phyloP scores from a whole-genome alignment of 37 sponge, comb jelly and placozoan genomes.

The Amphimedon queenslandica region DNA sequence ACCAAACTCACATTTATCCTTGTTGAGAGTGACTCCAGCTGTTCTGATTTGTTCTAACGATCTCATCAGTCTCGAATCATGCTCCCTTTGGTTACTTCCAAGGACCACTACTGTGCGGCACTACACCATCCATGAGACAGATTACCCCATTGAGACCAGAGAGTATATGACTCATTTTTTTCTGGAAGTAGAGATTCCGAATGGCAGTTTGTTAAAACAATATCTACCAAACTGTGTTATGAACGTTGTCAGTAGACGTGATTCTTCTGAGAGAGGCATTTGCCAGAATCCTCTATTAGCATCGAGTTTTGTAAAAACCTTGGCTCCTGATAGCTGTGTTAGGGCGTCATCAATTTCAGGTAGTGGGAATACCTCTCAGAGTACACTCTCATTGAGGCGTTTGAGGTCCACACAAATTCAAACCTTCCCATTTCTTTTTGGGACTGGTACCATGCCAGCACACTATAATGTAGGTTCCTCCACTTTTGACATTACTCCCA shows the following conservation, averaged over 20 bases:
- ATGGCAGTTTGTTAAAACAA: constrained; percentile 24
- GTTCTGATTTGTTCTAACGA: not conserved
- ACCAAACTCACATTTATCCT: constrained; percentile 5
- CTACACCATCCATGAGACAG: not conserved
- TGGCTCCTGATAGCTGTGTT: not conserved
- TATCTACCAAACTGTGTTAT: constrained; percentile 26
- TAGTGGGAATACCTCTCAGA: constrained; percentile 2
- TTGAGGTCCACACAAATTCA: constrained; percentile 22
- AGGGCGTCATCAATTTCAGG: constrained; percentile 25
- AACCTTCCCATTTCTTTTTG: constrained; percentile 6
- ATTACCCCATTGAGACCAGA: not conserved
- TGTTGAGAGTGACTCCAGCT: not conserved
- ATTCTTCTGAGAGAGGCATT: constrained; percentile 10
- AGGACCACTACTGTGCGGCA: too few relatives aligned
- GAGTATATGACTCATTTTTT: not conserved
- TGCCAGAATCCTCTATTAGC: constrained; percentile 34
- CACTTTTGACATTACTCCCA: constrained; percentile 15
- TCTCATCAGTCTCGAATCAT: not conserved
- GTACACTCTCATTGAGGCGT: constrained; percentile 22
- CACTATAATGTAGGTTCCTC: constrained; percentile 9
- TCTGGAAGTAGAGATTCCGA: constrained; percentile 4
- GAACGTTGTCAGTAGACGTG: constrained; percentile 25
- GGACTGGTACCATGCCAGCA: constrained; percentile 18
- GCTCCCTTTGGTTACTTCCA: not conserved
- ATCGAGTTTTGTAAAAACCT: constrained; percentile 22